Evolutionary conservation across 2,797 vertebrate species (phyloP).

Genomic region (Paedocypris micromegethes): DNA sequence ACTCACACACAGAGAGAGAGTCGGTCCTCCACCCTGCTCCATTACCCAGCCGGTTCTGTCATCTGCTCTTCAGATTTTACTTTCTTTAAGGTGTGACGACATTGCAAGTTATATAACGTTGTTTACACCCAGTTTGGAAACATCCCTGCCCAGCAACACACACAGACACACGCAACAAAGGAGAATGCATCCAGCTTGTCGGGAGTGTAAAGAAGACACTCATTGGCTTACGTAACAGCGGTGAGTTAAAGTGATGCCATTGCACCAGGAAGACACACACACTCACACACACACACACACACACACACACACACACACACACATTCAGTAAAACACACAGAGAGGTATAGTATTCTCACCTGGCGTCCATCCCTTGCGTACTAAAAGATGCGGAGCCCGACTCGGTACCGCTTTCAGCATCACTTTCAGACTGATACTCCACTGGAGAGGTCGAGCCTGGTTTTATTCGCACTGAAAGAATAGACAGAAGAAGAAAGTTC

Average conservation of each 20-base stretch:
- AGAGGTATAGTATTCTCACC: constrained; percentile 31
- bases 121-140: constrained; percentile 65
- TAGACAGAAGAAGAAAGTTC: background rate
- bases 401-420: constrained; percentile 80
- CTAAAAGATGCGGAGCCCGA: constrained; percentile 76
- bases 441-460: constrained; percentile 83
- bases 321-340: constrained; percentile 1
- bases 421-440: constrained; percentile 87
- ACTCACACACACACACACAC: constrained; percentile 12
- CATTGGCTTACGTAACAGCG: constrained; percentile 55
- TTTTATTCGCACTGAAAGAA: constrained; percentile 78
- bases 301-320: background rate
- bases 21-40: constrained; percentile 11
- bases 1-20: no score
- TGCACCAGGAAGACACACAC: constrained; percentile 34
- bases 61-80: constrained; percentile 26
- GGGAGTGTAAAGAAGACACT: constrained; percentile 28
- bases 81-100: constrained; percentile 54
- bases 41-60: constrained; percentile 1
- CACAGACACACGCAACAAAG: constrained; percentile 41
- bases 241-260: constrained; percentile 59
- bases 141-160: constrained; percentile 64
- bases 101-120: constrained; percentile 63
- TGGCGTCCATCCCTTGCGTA: constrained; percentile 61
- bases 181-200: constrained; percentile 54